Evolutionary conservation across 2,113 vertebrate species (phyloP).

Genomic region (Sinocyclocheilus maitianheensis): DNA sequence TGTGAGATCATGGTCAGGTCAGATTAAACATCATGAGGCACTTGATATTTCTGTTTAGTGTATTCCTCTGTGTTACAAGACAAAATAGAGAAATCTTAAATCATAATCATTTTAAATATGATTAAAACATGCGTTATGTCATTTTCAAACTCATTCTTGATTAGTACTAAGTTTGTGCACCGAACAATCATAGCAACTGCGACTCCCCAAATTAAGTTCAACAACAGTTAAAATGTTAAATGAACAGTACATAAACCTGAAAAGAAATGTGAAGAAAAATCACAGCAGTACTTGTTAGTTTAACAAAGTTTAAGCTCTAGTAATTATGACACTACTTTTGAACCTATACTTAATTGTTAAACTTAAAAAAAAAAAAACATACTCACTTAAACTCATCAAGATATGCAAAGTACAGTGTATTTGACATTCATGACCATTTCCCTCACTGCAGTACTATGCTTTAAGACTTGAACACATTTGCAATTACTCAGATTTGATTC

Average conservation of each 20-base stretch:
- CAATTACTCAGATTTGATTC: no score
- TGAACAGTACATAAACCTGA: not conserved
- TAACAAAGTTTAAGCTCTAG: not conserved
- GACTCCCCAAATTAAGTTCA: not conserved
- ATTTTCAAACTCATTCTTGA: not conserved
- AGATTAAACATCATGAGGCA: not conserved
- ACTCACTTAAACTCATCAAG: not conserved
- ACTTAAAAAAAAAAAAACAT: not conserved
- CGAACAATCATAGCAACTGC: not conserved
- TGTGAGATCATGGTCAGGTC: not conserved
- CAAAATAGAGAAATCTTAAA: not conserved
- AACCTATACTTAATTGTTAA: not conserved
- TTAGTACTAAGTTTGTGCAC: not conserved
- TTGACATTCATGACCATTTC: not conserved
- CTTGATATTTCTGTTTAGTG: not conserved
- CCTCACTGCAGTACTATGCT: not conserved
- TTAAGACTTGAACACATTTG: not conserved
- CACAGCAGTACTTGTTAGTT: conserved; percentile 23
- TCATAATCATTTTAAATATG: not conserved
- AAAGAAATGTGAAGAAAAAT: not conserved
- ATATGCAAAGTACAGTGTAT: not conserved
- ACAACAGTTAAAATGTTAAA: not conserved
- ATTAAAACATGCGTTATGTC: not conserved
- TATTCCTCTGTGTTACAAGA: not conserved
- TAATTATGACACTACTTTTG: not conserved